A percentile compares a stretch with the other conserved stretches of the same genome.
Evolutionary conservation across 1,140 invertebrate species (phyloP).

Genomic region (Cydia splendana): DNA sequence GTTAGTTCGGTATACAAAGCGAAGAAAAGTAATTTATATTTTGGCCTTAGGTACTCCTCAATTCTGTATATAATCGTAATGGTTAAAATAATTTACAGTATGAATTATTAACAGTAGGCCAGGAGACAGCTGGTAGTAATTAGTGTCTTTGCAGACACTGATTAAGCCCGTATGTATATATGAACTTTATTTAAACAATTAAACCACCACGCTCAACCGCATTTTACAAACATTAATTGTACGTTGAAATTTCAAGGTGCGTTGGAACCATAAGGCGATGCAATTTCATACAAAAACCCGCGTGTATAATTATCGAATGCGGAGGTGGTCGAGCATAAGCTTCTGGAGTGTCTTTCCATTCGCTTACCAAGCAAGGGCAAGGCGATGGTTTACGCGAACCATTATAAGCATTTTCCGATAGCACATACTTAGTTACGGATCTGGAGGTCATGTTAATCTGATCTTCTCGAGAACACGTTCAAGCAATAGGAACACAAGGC

Average conservation of each 20-base stretch:
- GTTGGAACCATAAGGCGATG: constrained; percentile 1
- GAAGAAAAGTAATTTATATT: no score
- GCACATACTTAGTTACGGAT: background rate
- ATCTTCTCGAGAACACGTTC: background rate
- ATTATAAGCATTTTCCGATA: background rate
- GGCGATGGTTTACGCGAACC: background rate
- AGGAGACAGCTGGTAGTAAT: background rate
- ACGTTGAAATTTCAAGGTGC: constrained; percentile 16
- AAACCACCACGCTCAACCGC: background rate
- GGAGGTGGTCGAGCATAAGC: constrained; percentile 19
- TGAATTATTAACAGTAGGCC: background rate
- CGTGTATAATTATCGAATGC: constrained; percentile 17
- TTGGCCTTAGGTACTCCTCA: no score
- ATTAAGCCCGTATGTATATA: background rate
- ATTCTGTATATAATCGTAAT: no score
- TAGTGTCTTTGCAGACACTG: background rate
- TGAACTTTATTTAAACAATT: constrained; percentile 3
- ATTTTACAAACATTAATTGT: background rate
- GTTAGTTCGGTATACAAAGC: no score
- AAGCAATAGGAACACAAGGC: background rate
- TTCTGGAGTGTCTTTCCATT: constrained; percentile 1
- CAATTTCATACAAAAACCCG: constrained; percentile 18
- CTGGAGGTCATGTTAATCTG: background rate
- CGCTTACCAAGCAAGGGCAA: background rate
- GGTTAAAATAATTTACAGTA: background rate